Evolutionary conservation across 2,113 vertebrate species (phyloP).

Genomic region (Dromiciops gliroides): DNA sequence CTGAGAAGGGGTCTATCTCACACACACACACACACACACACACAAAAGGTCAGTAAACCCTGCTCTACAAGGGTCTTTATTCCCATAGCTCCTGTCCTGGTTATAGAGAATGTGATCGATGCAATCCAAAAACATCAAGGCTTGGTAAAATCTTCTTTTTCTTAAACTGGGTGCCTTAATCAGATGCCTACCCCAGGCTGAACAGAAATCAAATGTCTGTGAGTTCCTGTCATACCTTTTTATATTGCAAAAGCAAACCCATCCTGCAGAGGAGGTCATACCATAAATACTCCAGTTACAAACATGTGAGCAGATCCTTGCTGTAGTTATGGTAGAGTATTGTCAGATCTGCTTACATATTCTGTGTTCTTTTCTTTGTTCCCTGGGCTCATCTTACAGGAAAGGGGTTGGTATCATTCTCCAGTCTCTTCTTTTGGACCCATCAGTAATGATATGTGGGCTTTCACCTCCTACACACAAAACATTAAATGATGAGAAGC

Average conservation of each 20-base stretch:
- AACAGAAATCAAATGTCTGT: neutral
- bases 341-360: neutral
- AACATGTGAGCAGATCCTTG: neutral
- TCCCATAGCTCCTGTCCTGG: neutral
- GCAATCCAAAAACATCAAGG: neutral
- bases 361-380: neutral
- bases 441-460: no score
- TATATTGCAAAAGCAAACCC: neutral
- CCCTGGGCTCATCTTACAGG: neutral
- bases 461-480: neutral
- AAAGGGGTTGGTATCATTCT: neutral
- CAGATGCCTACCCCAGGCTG: neutral
- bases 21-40: no score
- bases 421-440: neutral
- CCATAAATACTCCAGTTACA: neutral
- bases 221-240: neutral
- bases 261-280: neutral
- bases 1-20: neutral
- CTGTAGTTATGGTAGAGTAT: neutral
- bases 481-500: neutral
- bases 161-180: neutral
- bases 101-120: neutral
- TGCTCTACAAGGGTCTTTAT: neutral
- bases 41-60: neutral
- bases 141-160: neutral